These are phyloP conservation scores for Andrena chrysosceles DNA, from an alignment of 2,888 invertebrate species.

Conservation along the genomic window DNA sequence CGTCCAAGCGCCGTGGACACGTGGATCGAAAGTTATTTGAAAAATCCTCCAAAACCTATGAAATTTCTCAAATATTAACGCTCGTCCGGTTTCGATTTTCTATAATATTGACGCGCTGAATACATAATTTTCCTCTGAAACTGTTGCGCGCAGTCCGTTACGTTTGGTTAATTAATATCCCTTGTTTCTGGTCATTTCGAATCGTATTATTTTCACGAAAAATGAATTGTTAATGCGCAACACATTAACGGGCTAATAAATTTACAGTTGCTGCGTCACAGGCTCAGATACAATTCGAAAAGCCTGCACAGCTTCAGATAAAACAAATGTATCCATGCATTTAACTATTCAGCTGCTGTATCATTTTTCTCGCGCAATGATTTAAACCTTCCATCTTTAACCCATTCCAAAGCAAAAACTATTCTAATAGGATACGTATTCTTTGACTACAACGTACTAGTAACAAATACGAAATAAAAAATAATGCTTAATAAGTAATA, in stretches of 20 bases:
- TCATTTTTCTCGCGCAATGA: neutral
- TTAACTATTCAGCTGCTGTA: neutral
- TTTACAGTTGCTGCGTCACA: slow-evolving; percentile 20
- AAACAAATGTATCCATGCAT: neutral
- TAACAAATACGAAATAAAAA: too few species aligned
- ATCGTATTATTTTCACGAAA: slow-evolving; percentile 55
- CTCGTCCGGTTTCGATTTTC: slow-evolving; percentile 1
- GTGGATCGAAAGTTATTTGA: neutral
- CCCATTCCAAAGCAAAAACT: too few species aligned
- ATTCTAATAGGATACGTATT: too few species aligned
- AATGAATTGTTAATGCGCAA: slow-evolving; percentile 57
- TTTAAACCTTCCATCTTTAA: too few species aligned
- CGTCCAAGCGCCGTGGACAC: neutral
- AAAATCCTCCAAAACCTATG: neutral
- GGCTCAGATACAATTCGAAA: neutral
- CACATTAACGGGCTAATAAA: slow-evolving; percentile 47
- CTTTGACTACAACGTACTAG: too few species aligned
- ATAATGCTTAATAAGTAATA: too few species aligned
- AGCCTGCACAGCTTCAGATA: neutral
- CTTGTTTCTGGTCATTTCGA: slow-evolving; percentile 30
- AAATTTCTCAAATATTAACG: neutral
- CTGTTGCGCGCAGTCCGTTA: slow-evolving; percentile 33
- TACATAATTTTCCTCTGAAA: slow-evolving; percentile 56
- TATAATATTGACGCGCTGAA: slow-evolving; percentile 20
- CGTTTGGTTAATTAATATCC: slow-evolving; percentile 55